Evolutionary conservation across 30 jellyfish, hydroid and myxozoan genomes (phyloP).

Genomic region (Cassiopea xamachana): DNA sequence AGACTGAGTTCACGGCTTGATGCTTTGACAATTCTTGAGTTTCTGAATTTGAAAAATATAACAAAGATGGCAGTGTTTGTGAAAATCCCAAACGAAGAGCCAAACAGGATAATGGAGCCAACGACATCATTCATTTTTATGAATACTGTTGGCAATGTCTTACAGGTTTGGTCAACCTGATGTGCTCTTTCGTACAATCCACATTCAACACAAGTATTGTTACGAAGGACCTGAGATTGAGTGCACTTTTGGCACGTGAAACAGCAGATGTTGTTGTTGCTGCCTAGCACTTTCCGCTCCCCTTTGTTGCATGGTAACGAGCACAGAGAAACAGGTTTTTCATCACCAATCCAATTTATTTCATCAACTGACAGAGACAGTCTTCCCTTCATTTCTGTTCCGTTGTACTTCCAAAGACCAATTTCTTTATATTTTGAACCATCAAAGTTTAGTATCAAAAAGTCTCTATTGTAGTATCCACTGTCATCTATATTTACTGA

Average conservation of each 20-base stretch:
- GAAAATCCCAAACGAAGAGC: conserved; percentile 59
- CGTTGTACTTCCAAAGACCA: conserved; percentile 31
- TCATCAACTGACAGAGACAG: background rate
- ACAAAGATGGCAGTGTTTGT: conserved; percentile 51
- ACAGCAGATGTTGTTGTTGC: conserved; percentile 50
- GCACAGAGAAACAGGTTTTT: conserved; percentile 59
- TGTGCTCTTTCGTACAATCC: conserved; percentile 43
- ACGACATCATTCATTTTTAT: background rate
- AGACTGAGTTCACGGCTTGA: conserved; percentile 85
- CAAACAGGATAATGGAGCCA: conserved; percentile 25
- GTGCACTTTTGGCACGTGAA: conserved; percentile 82
- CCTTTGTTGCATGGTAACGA: conserved; percentile 74
- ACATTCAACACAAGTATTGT: conserved; percentile 76
- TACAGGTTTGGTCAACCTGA: conserved; percentile 6
- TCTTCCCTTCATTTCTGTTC: background rate
- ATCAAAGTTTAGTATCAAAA: conserved; percentile 18
- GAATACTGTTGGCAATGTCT: conserved; percentile 51
- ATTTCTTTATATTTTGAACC: conserved; percentile 31
- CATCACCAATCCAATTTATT: conserved; percentile 28
- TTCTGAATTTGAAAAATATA: conserved; percentile 63
- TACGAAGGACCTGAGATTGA: conserved; percentile 8
- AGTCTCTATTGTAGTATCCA: conserved; percentile 23
- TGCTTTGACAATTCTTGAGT: conserved; percentile 76
- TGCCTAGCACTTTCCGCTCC: conserved; percentile 4
- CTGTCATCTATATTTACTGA: conserved; percentile 22